phyloP scores from a whole-genome alignment of 2,113 vertebrate species.

The Pontoporia blainvillei region DNA sequence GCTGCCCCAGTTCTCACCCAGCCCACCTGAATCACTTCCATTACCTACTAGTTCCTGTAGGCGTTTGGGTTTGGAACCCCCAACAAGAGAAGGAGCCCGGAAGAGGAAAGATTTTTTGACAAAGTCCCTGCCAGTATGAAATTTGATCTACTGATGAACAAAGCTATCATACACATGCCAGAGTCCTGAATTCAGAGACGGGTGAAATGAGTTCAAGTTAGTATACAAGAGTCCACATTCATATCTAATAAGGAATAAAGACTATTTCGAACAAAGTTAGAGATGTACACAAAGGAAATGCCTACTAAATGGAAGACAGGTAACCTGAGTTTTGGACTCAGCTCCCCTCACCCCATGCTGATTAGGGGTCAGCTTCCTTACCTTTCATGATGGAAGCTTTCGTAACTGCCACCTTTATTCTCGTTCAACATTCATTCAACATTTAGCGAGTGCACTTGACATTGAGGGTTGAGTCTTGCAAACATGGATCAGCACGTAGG shows the following conservation, averaged over 20 bases:
- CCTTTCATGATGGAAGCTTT: background rate
- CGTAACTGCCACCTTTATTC: background rate
- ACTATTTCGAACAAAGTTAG: background rate
- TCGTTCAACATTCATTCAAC: background rate
- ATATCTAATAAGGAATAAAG: constrained; percentile 3
- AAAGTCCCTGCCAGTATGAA: background rate
- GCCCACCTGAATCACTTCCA: background rate
- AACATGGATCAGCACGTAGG: background rate
- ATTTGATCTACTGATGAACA: background rate
- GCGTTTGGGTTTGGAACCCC: background rate
- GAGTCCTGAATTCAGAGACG: background rate
- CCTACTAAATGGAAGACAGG: background rate
- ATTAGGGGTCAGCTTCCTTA: background rate
- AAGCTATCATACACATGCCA: background rate
- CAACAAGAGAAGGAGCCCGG: background rate
- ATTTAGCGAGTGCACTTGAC: background rate
- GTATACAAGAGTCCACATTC: background rate
- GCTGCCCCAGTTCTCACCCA: background rate
- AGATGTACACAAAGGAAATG: background rate
- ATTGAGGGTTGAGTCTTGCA: background rate
- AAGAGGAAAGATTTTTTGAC: background rate
- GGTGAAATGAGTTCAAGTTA: background rate
- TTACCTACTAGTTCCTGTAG: background rate
- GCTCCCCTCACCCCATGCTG: background rate
- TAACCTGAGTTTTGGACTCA: background rate